These are phyloP conservation scores for Orchestia grillus DNA, from an alignment of 1,140 invertebrate species.

Conservation along the genomic window DNA sequence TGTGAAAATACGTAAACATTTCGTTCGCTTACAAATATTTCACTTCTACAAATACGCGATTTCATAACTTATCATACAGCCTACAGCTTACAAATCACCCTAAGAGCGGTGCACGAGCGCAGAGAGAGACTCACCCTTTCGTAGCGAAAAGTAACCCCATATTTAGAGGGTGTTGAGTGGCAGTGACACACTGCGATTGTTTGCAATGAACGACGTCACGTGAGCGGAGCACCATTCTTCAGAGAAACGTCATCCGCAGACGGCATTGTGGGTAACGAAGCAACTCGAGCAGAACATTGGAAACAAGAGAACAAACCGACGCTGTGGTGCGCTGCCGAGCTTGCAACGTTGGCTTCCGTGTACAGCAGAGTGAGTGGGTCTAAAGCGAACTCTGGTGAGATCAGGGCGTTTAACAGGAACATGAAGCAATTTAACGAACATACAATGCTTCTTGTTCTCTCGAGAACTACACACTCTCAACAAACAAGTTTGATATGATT, in stretches of 20 bases:
- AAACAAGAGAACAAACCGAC: constrained; percentile 48
- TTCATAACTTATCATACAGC: background rate
- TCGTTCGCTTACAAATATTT: background rate
- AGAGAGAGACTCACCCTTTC: constrained; percentile 4
- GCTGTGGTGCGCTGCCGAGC: background rate
- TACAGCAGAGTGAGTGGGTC: background rate
- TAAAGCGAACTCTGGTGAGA: background rate
- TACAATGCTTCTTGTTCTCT: too few species aligned
- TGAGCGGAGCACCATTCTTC: constrained; percentile 55
- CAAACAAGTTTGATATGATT: too few species aligned
- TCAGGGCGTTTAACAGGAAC: background rate
- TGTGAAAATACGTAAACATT: background rate
- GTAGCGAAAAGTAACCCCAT: constrained; percentile 30
- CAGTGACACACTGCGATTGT: constrained; percentile 38
- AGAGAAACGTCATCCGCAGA: constrained; percentile 52
- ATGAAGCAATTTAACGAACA: background rate
- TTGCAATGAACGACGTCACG: constrained; percentile 55
- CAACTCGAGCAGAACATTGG: constrained; percentile 55
- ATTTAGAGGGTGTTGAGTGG: constrained; percentile 34
- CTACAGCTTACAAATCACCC: background rate
- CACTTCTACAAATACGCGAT: background rate
- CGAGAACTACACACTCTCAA: too few species aligned
- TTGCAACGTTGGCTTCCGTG: constrained; percentile 27
- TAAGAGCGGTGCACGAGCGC: background rate
- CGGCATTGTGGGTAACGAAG: constrained; percentile 55